Evolutionary conservation across 35 echinoderm and acorn worm genomes (phyloP).

Genomic region (Apostichopus californicus): DNA sequence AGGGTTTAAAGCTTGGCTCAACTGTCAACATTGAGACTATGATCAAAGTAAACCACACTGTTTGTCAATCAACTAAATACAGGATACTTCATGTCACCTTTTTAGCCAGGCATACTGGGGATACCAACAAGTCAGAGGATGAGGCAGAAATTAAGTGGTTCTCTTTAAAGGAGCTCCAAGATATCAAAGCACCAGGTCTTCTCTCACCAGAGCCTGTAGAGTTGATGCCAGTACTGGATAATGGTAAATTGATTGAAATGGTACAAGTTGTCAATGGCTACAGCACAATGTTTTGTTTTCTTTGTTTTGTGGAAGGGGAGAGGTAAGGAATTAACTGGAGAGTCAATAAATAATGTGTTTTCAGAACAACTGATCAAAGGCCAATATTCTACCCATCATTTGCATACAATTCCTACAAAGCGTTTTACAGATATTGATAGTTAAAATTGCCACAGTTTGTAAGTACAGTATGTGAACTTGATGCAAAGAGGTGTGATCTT

Average conservation of each 20-base stretch:
- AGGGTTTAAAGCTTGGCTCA: background rate
- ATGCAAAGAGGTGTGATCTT: no score
- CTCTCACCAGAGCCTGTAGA: conserved; percentile 37
- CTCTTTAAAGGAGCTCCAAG: background rate
- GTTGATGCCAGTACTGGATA: background rate
- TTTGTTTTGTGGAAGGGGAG: no score
- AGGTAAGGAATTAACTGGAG: no score
- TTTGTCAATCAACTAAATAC: background rate
- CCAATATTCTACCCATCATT: no score
- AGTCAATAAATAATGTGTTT: no score
- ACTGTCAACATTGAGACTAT: background rate
- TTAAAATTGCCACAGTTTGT: no score
- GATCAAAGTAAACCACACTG: conserved; percentile 21
- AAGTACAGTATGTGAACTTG: no score
- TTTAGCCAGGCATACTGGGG: conserved; percentile 3
- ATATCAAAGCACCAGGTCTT: conserved; percentile 2
- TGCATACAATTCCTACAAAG: no score
- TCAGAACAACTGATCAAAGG: no score
- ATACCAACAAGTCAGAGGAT: background rate
- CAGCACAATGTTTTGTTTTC: no score
- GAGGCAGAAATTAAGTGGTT: background rate
- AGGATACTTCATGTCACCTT: conserved; percentile 21
- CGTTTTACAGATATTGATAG: no score
- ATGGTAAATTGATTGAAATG: background rate
- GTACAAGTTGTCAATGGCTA: no score